These are phyloP conservation scores for Stenodera caucasica DNA, from an alignment of 2,888 invertebrate genomes.

Conservation along the genomic window DNA sequence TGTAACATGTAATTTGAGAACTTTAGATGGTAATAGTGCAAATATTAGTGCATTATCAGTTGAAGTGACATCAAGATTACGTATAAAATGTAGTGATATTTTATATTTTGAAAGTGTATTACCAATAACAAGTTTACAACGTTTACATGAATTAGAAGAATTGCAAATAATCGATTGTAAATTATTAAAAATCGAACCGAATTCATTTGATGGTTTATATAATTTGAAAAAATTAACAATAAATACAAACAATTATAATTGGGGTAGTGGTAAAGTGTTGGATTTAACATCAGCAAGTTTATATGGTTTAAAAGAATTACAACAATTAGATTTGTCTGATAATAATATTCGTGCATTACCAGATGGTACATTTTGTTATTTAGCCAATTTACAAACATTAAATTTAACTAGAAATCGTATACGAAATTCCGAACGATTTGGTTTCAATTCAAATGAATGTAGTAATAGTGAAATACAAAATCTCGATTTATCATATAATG, in stretches of 20 bases:
- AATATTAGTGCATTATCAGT: slow-evolving; percentile 83
- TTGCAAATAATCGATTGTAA: slow-evolving; percentile 82
- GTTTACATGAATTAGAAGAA: slow-evolving; percentile 73
- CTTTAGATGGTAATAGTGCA: slow-evolving; percentile 73
- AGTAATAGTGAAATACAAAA: slow-evolving; percentile 73
- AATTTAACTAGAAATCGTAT: slow-evolving; percentile 80
- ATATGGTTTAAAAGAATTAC: slow-evolving; percentile 72
- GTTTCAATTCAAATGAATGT: slow-evolving; percentile 71
- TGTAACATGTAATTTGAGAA: slow-evolving; percentile 69
- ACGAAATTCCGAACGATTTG: slow-evolving; percentile 71
- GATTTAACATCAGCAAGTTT: slow-evolving; percentile 75
- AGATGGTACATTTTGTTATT: slow-evolving; percentile 73
- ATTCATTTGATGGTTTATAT: slow-evolving; percentile 78
- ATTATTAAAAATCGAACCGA: slow-evolving; percentile 78
- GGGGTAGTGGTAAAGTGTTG: slow-evolving; percentile 77
- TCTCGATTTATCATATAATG: slow-evolving; percentile 81
- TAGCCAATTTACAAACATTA: slow-evolving; percentile 70
- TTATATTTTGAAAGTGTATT: slow-evolving; percentile 79
- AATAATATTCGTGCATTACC: slow-evolving; percentile 82
- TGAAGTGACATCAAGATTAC: slow-evolving; percentile 74
- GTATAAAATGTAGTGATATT: slow-evolving; percentile 78
- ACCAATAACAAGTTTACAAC: slow-evolving; percentile 74
- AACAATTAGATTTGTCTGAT: slow-evolving; percentile 74
- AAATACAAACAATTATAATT: slow-evolving; percentile 80
- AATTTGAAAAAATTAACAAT: slow-evolving; percentile 79